phyloP scores from a whole-genome alignment of 2,888 invertebrate species.

The Drosophila prostipennis region DNA sequence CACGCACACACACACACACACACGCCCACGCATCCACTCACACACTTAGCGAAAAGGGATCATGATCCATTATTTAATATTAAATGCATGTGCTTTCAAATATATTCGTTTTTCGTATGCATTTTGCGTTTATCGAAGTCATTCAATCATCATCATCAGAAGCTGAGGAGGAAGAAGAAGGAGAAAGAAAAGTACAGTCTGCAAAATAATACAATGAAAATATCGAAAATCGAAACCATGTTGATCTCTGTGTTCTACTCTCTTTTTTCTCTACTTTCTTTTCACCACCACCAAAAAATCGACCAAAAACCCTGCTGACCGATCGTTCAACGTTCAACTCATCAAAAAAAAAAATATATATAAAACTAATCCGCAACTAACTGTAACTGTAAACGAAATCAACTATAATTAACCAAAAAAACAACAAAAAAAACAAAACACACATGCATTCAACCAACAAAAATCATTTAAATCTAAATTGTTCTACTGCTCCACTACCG shows the following conservation, averaged over 20 bases:
- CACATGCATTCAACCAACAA: conserved; percentile 31
- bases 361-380: conserved; percentile 63
- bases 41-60: conserved; percentile 9
- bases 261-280: conserved; percentile 73
- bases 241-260: conserved; percentile 70
- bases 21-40: conserved; percentile 12
- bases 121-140: conserved; percentile 19
- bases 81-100: conserved; percentile 19
- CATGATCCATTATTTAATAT: conserved; percentile 8
- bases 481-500: conserved; percentile 49
- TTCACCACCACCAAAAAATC: conserved; percentile 52
- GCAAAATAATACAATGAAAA: conserved; percentile 23
- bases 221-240: conserved; percentile 33
- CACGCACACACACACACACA: conserved; percentile 15
- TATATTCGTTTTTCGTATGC: background rate
- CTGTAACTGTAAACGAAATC: conserved; percentile 60
- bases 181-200: conserved; percentile 46
- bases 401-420: conserved; percentile 51
- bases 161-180: conserved; percentile 44
- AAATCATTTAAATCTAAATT: conserved; percentile 63
- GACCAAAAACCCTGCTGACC: conserved; percentile 45
- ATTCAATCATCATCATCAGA: conserved; percentile 47
- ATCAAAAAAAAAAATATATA: conserved; percentile 22
- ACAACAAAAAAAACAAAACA: conserved; percentile 8
- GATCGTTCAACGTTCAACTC: conserved; percentile 54